Conservation (phyloP, 2,888 invertebrate species). For the Leptopilina syphax region DNA sequence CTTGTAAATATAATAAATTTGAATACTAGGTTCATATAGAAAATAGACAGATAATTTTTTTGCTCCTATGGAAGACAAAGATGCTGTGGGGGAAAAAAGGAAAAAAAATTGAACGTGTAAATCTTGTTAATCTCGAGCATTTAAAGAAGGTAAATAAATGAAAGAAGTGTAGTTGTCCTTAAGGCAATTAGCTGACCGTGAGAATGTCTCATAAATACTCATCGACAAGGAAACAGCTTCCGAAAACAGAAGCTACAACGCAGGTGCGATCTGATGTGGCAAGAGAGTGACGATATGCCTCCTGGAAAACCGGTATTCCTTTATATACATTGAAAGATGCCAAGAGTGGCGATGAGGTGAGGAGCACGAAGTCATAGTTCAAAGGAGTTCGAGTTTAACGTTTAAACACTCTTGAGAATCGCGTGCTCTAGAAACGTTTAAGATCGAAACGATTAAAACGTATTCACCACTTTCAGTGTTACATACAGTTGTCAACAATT, state of each 20-base stretch:
- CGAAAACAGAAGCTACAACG: conserved; percentile 22
- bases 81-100: background rate
- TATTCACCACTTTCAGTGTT: conserved; percentile 37
- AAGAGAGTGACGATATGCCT: conserved; percentile 39
- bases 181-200: conserved; percentile 20
- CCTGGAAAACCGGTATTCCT: conserved; percentile 34
- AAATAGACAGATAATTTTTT: too few relatives aligned
- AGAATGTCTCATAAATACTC: conserved; percentile 33
- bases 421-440: conserved; percentile 37
- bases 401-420: conserved; percentile 27
- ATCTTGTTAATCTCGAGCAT: background rate
- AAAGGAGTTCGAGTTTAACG: conserved; percentile 27
- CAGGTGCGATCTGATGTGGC: conserved; percentile 25
- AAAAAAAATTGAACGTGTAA: background rate
- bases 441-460: conserved; percentile 40
- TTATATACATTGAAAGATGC: conserved; percentile 21
- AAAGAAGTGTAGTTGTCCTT: conserved; percentile 16
- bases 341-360: conserved; percentile 2
- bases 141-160: background rate
- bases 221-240: conserved; percentile 31
- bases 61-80: background rate
- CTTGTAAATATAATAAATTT: too few relatives aligned
- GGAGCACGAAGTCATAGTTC: conserved; percentile 36
- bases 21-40: too few relatives aligned
- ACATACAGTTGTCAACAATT: conserved; percentile 32